phyloP scores from a whole-genome alignment of 2,888 invertebrate species.

The Platycheirus albimanus region DNA sequence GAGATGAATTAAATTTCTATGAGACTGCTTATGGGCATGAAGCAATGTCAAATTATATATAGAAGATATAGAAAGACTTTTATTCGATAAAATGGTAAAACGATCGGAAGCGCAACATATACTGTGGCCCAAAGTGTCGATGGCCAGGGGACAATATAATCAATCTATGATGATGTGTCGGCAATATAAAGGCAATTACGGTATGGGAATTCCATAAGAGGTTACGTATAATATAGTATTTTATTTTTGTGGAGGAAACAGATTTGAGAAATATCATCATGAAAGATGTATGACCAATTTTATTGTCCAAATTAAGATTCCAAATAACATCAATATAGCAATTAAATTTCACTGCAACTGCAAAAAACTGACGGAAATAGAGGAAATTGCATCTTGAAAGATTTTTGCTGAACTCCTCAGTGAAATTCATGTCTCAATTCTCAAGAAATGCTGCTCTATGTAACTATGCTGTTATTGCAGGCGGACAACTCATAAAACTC shows the following conservation, averaged over 20 bases:
- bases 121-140: slow-evolving; percentile 44
- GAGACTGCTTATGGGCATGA: slow-evolving; percentile 61
- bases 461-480: too few species aligned
- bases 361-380: neutral
- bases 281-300: neutral
- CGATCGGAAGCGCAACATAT: slow-evolving; percentile 59
- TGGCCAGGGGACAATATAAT: slow-evolving; percentile 58
- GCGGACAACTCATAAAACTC: too few species aligned
- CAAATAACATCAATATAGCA: neutral
- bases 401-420: too few species aligned
- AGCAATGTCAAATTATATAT: slow-evolving; percentile 56
- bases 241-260: slow-evolving; percentile 13
- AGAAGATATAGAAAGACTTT: slow-evolving; percentile 36
- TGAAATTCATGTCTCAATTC: too few species aligned
- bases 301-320: slow-evolving; percentile 32
- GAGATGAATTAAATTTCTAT: slow-evolving; percentile 55
- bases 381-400: neutral
- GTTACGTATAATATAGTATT: slow-evolving; percentile 23
- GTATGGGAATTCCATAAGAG: slow-evolving; percentile 46
- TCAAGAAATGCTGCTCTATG: too few species aligned
- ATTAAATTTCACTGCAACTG: slow-evolving; percentile 24
- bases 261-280: slow-evolving; percentile 4
- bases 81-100: slow-evolving; percentile 34
- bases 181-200: slow-evolving; percentile 49
- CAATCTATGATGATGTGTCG: slow-evolving; percentile 48